A percentile compares a stretch with the other conserved stretches of the same genome.
These are phyloP conservation scores for Ptilonorhynchus violaceus DNA, from an alignment of 2,113 vertebrate species.

Conservation along the genomic window DNA sequence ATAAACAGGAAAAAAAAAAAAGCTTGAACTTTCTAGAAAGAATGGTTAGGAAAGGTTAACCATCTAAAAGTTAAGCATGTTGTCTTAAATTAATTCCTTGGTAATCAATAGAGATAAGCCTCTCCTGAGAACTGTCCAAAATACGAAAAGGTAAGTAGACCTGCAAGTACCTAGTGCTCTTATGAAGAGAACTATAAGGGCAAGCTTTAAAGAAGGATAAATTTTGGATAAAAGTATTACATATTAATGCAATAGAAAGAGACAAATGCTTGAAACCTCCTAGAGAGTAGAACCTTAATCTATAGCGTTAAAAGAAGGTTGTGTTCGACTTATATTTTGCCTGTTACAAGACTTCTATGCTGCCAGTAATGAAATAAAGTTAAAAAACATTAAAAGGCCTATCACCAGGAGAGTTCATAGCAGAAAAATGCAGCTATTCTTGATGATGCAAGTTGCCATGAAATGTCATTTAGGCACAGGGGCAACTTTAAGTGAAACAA, in stretches of 20 bases:
- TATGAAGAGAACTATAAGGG: neutral
- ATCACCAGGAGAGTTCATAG: neutral
- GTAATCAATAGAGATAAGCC: neutral
- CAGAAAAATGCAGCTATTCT: neutral
- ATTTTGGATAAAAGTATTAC: neutral
- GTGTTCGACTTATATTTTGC: accelerated
- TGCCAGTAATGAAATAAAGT: neutral
- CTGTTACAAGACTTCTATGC: neutral
- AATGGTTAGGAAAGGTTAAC: neutral
- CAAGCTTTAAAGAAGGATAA: neutral
- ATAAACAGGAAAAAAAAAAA: neutral
- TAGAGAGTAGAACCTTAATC: neutral
- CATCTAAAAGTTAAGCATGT: neutral
- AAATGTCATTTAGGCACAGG: neutral
- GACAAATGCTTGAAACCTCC: neutral
- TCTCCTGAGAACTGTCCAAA: neutral
- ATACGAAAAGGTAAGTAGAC: neutral
- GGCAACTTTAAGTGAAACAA: neutral
- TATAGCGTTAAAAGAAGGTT: neutral
- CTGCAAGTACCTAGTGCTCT: neutral
- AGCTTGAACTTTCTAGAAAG: neutral
- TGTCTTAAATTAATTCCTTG: neutral
- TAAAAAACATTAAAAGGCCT: neutral
- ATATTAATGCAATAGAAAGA: neutral
- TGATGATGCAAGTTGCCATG: neutral